Conservation (phyloP, 2,888 invertebrate species). For the Linyphia triangularis region DNA sequence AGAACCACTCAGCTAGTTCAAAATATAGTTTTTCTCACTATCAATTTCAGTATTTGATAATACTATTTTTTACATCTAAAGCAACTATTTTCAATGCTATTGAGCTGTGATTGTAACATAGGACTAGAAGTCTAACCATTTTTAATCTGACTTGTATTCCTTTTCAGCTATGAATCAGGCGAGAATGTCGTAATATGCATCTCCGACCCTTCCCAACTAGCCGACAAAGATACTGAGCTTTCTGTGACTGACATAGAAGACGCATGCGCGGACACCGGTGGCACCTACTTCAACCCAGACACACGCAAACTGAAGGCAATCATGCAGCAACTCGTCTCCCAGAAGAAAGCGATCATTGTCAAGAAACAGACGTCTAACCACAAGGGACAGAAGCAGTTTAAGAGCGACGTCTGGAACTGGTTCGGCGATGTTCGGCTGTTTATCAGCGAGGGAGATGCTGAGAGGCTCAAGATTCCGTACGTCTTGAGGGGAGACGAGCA, state of each 20-base stretch:
- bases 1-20: too few relatives aligned
- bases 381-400: conserved; percentile 68
- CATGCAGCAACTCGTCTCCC: conserved; percentile 57
- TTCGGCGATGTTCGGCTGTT: conserved; percentile 62
- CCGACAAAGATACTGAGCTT: not conserved
- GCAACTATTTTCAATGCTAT: too few relatives aligned
- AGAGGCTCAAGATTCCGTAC: conserved; percentile 56
- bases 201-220: conserved; percentile 1
- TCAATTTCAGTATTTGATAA: too few relatives aligned
- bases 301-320: conserved; percentile 64
- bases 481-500: conserved; percentile 35
- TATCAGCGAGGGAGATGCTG: conserved; percentile 50
- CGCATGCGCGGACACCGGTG: conserved; percentile 27
- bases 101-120: too few relatives aligned
- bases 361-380: conserved; percentile 34
- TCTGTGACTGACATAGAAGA: conserved; percentile 56
- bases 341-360: conserved; percentile 53
- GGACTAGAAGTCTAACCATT: too few relatives aligned
- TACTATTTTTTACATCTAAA: too few relatives aligned
- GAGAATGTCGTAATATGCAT: conserved; percentile 67
- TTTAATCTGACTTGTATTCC: not conserved
- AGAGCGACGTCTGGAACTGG: conserved; percentile 73
- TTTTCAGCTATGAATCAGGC: conserved; percentile 6
- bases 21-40: too few relatives aligned
- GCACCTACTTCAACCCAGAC: conserved; percentile 59